Evolutionary conservation across 1,140 invertebrate genomes (phyloP), one percentile per base, ranked within the genome.

Genomic region (Zaprionus tsacasi): DNA sequence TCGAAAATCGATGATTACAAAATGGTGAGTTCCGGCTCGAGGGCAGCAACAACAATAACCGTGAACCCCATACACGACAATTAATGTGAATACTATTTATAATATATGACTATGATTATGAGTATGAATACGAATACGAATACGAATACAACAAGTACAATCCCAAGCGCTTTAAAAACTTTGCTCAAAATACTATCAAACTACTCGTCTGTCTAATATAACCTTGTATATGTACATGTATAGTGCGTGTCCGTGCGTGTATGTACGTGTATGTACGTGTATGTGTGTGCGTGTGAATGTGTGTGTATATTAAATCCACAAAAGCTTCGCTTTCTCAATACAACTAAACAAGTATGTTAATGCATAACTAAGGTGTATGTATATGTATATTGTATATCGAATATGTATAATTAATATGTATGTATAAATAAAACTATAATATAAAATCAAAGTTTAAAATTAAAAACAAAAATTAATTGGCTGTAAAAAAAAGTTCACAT

Each of bases 1-100:
- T 98, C 97, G 95, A 98, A 98, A 97, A 99, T 99, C 95, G 97
- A 98, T 94, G 98, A 99, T 96, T 98, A 98, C 94, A 98, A 98
- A 95, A 99, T 99, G 98, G 97, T 98, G 96, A 98, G 97, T 98
- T 65, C 69, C 25, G 70, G 73, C 72, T 83, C 63, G 21, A 71
- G 48, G 59, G 56, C 54, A 73, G 65, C 57, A 59, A 71, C 50
- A 50, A 40, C 45, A 45, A 50, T 50, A 50, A 25, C 17, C 17
- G 45, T 60, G 60, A 82, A 40, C 40, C 55, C 56, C 60, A 55
- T 27, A 65, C 57, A 59, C 63, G 38, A 65, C 55, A 40, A 40
- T 55, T 7, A 40, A 54, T 36, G 45, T 50, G 17, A 50, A 57
- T 57, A 35, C 35, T 30, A 55, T 30, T 55, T 27, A 15, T 27